Conservation (phyloP, 2,113 vertebrate genomes). For the Archilochus colubris region DNA sequence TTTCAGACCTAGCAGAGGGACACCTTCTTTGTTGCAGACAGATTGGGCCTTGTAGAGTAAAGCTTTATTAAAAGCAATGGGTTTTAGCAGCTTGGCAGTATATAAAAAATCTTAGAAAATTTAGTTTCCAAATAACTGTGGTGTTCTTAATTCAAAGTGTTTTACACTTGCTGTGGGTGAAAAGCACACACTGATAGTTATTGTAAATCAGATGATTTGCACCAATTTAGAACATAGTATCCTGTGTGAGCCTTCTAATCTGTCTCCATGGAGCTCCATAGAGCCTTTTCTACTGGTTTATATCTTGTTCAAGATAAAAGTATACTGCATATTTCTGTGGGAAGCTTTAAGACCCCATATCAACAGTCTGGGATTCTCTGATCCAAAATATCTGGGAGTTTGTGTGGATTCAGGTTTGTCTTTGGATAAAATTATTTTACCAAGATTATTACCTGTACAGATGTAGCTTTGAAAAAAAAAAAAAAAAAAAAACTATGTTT, state of each 20-base stretch:
- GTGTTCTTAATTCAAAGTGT: constrained; percentile 56
- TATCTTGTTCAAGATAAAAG: not conserved
- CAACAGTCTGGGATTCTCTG: not conserved
- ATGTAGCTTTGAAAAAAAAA: not conserved
- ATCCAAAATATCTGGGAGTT: not conserved
- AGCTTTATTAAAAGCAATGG: constrained; percentile 60
- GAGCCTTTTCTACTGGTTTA: not conserved
- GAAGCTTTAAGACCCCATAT: not conserved
- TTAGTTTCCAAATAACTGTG: constrained; percentile 53
- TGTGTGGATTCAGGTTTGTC: not conserved
- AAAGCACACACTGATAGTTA: constrained; percentile 28
- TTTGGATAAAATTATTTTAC: not conserved
- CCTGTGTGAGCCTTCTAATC: constrained; percentile 40
- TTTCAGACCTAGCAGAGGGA: not conserved
- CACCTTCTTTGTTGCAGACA: not conserved
- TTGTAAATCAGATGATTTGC: constrained; percentile 64
- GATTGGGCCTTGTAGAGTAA: constrained; percentile 16
- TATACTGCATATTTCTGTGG: not conserved
- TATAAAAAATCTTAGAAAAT: constrained; percentile 46
- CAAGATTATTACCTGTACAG: not conserved
- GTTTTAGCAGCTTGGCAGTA: constrained; percentile 8
- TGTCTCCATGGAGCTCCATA: constrained; percentile 35
- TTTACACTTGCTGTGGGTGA: constrained; percentile 51
- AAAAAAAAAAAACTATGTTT: not conserved
- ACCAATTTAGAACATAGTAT: constrained; percentile 14